Evolutionary conservation across 2,888 invertebrate species (phyloP).

Genomic region (Troides oblongomaculatus): DNA sequence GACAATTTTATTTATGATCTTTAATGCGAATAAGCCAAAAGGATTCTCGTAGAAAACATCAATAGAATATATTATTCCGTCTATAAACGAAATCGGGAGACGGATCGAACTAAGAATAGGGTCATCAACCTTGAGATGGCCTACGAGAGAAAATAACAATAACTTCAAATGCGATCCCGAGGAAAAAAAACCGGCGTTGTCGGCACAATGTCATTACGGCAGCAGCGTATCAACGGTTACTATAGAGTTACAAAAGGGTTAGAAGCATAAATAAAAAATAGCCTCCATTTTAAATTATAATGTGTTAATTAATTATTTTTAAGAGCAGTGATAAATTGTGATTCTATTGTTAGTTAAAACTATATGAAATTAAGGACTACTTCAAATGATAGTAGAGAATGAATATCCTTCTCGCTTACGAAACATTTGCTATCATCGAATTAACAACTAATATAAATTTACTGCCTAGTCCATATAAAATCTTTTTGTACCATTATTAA

Average conservation of each 20-base stretch:
- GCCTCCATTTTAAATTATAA: neutral
- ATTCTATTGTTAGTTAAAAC: no score
- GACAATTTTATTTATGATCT: neutral
- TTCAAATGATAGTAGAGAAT: no score
- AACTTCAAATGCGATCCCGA: slow-evolving; percentile 72
- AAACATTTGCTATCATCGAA: no score
- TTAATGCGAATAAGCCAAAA: neutral
- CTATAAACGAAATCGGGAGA: slow-evolving; percentile 31
- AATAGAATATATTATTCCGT: neutral
- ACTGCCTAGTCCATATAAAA: no score
- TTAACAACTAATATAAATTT: no score
- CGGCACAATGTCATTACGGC: slow-evolving; percentile 74
- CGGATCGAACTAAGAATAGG: slow-evolving; percentile 30
- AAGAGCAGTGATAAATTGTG: no score
- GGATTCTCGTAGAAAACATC: neutral
- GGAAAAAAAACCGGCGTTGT: slow-evolving; percentile 58
- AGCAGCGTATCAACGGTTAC: slow-evolving; percentile 57
- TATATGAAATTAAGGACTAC: no score
- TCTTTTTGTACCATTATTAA: no score
- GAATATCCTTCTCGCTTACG: no score
- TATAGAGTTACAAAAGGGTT: slow-evolving; percentile 49
- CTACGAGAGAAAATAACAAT: slow-evolving; percentile 73
- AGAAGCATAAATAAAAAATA: slow-evolving; percentile 36
- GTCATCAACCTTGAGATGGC: slow-evolving; percentile 59
- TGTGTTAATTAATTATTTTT: no score